These are phyloP conservation scores for Drosophila neotestacea DNA, from an alignment of 2,888 invertebrate genomes.

Conservation along the genomic window DNA sequence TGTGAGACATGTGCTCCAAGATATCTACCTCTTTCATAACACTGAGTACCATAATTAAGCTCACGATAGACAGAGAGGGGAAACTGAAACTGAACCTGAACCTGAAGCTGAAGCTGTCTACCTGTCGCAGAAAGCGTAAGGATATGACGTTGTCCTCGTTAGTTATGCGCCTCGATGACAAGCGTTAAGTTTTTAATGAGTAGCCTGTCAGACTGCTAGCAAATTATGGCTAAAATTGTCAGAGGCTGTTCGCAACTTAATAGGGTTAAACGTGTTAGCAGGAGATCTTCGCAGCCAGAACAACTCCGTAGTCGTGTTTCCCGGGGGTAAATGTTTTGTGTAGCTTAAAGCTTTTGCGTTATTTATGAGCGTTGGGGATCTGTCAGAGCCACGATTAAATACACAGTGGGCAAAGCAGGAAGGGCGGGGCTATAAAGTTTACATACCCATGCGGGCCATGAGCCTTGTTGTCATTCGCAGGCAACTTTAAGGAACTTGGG, in stretches of 20 bases:
- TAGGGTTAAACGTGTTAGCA: conserved; percentile 60
- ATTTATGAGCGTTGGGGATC: conserved; percentile 66
- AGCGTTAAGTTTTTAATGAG: conserved; percentile 73
- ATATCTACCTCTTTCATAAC: conserved; percentile 14
- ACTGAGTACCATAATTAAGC: conserved; percentile 69
- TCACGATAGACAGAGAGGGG: conserved; percentile 12
- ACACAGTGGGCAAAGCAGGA: conserved; percentile 29
- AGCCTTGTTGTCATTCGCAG: conserved; percentile 36
- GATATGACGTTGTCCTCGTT: conserved; percentile 42
- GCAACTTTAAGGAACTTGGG: conserved; percentile 45
- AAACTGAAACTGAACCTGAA: not conserved
- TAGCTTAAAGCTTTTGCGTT: conserved; percentile 48
- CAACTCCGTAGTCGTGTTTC: not conserved
- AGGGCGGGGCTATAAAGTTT: conserved; percentile 32
- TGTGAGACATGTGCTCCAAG: conserved; percentile 15
- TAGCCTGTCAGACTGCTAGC: conserved; percentile 16
- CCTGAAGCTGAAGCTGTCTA: conserved; percentile 9
- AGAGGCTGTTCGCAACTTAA: conserved; percentile 53
- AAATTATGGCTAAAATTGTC: conserved; percentile 67
- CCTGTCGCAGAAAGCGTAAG: conserved; percentile 30
- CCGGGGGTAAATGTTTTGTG: conserved; percentile 23
- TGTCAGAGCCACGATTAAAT: conserved; percentile 54
- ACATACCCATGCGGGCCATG: conserved; percentile 33
- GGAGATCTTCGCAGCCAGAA: conserved; percentile 26
- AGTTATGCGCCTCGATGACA: conserved; percentile 68